These are phyloP conservation scores for Equus przewalskii DNA, from an alignment of 2,113 vertebrate genomes.

Conservation along the genomic window DNA sequence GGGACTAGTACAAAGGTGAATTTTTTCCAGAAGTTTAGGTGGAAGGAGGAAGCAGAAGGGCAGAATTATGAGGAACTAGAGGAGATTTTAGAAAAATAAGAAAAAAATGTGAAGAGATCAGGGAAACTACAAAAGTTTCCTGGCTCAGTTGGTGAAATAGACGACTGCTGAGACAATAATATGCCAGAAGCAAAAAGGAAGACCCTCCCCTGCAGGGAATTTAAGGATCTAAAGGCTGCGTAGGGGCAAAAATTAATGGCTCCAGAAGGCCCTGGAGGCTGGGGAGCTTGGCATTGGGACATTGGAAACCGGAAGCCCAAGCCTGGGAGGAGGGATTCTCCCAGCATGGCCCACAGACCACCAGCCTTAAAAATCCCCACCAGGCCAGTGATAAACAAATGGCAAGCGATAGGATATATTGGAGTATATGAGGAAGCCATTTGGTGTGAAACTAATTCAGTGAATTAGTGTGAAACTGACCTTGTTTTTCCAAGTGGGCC, in stretches of 20 bases:
- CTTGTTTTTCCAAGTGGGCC: too few relatives aligned
- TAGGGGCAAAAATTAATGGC: not conserved
- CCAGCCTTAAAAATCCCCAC: not conserved
- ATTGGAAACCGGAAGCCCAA: not conserved
- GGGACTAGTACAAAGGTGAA: not conserved
- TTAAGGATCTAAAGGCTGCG: fast-evolving
- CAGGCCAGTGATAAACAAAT: too few relatives aligned
- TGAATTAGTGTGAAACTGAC: too few relatives aligned
- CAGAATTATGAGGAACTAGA: not conserved
- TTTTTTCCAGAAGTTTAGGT: not conserved
- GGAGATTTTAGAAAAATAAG: not conserved
- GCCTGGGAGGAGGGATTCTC: not conserved
- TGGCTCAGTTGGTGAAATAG: not conserved
- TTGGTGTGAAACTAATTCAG: too few relatives aligned
- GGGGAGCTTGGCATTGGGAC: not conserved
- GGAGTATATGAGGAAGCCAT: too few relatives aligned
- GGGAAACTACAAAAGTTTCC: not conserved
- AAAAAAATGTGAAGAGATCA: not conserved
- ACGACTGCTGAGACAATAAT: not conserved
- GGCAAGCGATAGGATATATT: too few relatives aligned
- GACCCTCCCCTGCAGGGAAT: not conserved
- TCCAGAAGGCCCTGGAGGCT: not conserved
- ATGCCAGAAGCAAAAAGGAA: not conserved
- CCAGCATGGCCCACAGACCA: not conserved
- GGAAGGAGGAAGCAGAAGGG: not conserved